Evolutionary conservation across 2,113 vertebrate genomes (phyloP), one percentile per base, ranked within the genome.

Genomic region (Gracilinanus agilis): DNA sequence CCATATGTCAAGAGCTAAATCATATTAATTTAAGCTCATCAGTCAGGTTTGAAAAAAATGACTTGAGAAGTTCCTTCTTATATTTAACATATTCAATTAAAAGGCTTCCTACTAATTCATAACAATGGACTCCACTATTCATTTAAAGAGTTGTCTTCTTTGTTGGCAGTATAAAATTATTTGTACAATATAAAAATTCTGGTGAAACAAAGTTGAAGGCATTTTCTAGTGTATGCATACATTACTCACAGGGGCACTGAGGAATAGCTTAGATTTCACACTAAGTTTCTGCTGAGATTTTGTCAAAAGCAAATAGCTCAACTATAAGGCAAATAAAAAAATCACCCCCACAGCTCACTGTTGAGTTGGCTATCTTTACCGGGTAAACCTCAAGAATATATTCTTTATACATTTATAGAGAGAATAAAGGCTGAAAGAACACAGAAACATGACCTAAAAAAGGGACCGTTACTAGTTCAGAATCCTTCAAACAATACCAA

Each of bases 291-390:
- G 93, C 92, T 95, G 96, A 98, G 97, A 97, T 97, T 83, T 96
- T 97, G 96, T 95, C 96, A 97, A 98, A 75, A 98, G 92, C 95
- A 90, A 96, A 95, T 0, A 95, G 97, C 96, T 98, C 97, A 98
- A 97, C 95, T 94, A 96, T 98, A 98, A 98, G 98, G 98, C 97
- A 98, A 98, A 98, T 97, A 97, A 97, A 16, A 75, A 97, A 95
- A 97, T 49, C 95, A 94, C 96, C 96, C 93, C 90, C 54, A 90
- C 24, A 92, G 95, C 5, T 10, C 95, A 93, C 96, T 61, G 93
- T 1, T 92, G 91, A 88, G 96, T 94, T 96, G 93, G 92, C 92
- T 93, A 49, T 93, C 92, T 83, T 98, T 95, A 95, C 0, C 3
- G 96, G 61, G 91, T 95, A 97, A 97, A 97, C 53, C 94, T 96